Evolutionary conservation across 2,888 invertebrate genomes (phyloP).

Genomic region (Silvanus unidentatus): DNA sequence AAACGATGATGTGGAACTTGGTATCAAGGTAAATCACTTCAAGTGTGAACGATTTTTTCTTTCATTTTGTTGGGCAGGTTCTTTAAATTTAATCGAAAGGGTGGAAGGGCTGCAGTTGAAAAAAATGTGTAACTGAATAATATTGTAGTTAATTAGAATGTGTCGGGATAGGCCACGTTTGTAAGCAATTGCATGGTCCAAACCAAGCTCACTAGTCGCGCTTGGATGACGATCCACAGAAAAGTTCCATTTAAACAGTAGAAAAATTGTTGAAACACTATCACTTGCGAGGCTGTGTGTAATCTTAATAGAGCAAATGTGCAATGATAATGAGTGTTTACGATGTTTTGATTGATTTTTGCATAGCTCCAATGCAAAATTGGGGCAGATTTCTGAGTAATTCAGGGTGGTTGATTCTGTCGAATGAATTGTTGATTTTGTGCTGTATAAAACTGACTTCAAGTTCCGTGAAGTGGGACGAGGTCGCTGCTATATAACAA

Average conservation of each 20-base stretch:
- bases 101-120: slow-evolving; percentile 6
- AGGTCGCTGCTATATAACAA: slow-evolving; percentile 41
- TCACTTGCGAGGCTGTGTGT: no score
- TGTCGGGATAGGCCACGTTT: slow-evolving; percentile 33
- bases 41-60: no score
- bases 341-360: no score
- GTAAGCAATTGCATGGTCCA: slow-evolving; percentile 4
- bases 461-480: slow-evolving; percentile 46
- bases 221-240: slow-evolving; percentile 37
- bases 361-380: no score
- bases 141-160: slow-evolving; percentile 26
- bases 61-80: no score
- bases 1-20: no score
- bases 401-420: no score
- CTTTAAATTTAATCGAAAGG: no score
- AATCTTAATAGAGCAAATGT: no score
- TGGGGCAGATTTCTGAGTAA: no score
- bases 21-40: no score
- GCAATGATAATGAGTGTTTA: no score
- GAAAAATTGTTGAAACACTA: background rate
- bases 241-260: slow-evolving; percentile 29
- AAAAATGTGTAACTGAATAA: slow-evolving; percentile 17
- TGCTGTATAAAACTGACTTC: slow-evolving; percentile 37
- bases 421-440: slow-evolving; percentile 22
- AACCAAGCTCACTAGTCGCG: slow-evolving; percentile 33